Base-by-base conservation (phyloP, 2,113 vertebrate genomes). In the Mobula hypostoma region DNA sequence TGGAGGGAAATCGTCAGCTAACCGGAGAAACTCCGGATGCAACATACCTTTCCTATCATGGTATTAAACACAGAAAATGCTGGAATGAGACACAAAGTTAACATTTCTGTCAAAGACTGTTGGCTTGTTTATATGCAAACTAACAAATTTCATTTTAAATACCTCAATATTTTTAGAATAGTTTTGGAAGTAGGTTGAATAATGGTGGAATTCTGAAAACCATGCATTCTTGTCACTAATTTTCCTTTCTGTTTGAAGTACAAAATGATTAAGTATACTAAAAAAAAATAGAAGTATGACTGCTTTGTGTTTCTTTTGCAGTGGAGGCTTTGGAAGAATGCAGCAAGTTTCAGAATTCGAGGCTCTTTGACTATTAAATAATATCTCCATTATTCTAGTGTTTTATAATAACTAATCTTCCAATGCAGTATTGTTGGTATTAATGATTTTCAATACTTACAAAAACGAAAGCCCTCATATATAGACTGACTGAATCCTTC, bases 311-410 rank as follows among this genome's bases (percentile, higher is more conserved):
- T 19, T 68, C 32, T 9, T 15, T 68, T 90, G 48, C 90, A 72
- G 21, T 48, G 90, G 32, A 24, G 68, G 68, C 72, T 27, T 32
- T 66, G 91, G 70, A 74, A 11, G 36, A 93, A 74, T 93, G 91
- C 40, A 74, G 12, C 36, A 74, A 76, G 74, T 93, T 74, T 70
- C 91, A 76, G 36, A 48, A 93, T 74, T 76, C 70, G 74, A 93
- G 72, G 40, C 9, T 56, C 36, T 56, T 56, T 74, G 91, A 15
- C 74, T 29, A 56, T 11, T 76, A 27, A 29, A 93, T 70, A 93
- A 93, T 93, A 93, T 74, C 19, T 48, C 72, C 72, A 93, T 76
- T 93, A 72, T 93, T 93, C 70, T 56, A 24, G 40, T 36, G 68
- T 70, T 19, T 76, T 40, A 72, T 40, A 74, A 72, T 72, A 76